phyloP scores from a whole-genome alignment of 1,140 invertebrate species.

The Parapsyche elsis region DNA sequence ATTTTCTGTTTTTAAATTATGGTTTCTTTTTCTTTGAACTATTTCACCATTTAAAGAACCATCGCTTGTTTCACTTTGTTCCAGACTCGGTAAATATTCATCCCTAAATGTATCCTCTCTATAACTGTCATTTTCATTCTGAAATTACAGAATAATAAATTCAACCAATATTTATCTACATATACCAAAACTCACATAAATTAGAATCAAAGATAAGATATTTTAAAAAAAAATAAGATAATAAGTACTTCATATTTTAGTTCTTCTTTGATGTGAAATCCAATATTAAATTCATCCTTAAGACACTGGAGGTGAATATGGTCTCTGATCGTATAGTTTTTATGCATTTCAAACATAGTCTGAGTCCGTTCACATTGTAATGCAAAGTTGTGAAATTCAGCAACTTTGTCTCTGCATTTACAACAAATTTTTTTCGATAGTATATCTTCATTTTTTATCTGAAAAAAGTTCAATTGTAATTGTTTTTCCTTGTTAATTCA shows the following conservation, averaged over 20 bases:
- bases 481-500: too few relatives aligned
- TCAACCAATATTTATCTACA: too few relatives aligned
- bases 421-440: constrained; percentile 43
- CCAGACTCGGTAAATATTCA: neutral
- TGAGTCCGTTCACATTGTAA: constrained; percentile 44
- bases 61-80: too few relatives aligned
- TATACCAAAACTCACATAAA: too few relatives aligned
- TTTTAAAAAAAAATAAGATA: too few relatives aligned
- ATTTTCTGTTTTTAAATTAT: too few relatives aligned
- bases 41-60: too few relatives aligned
- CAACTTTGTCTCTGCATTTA: constrained; percentile 45
- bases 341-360: constrained; percentile 28
- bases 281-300: constrained; percentile 41
- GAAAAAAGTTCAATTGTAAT: neutral
- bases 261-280: constrained; percentile 44
- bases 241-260: constrained; percentile 4
- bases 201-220: too few relatives aligned
- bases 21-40: neutral
- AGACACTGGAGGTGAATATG: constrained; percentile 42
- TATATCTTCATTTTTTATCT: constrained; percentile 40
- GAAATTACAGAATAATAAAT: neutral
- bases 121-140: neutral
- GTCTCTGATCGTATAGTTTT: constrained; percentile 22
- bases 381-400: constrained; percentile 42
- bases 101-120: neutral